phyloP scores from a whole-genome alignment of 2,888 invertebrate genomes.

The Hirudinaria manillensis region DNA sequence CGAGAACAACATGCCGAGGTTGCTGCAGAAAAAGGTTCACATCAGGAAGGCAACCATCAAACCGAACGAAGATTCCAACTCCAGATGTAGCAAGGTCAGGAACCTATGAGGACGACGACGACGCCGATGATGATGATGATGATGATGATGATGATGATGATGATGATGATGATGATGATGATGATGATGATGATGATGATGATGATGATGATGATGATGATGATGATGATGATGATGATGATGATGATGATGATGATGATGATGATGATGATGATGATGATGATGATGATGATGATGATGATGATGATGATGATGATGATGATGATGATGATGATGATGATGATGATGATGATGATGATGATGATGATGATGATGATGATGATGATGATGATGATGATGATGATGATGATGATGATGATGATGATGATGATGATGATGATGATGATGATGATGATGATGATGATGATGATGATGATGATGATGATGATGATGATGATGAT shows the following conservation, averaged over 20 bases:
- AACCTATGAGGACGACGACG: not conserved
- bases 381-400: not conserved
- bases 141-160: conserved; percentile 23
- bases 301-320: not conserved
- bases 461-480: conserved; percentile 28
- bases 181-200: conserved; percentile 26
- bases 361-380: conserved; percentile 4
- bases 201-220: conserved; percentile 31
- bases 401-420: not conserved
- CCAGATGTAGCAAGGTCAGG: conserved; percentile 35
- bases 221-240: conserved; percentile 20
- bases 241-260: conserved; percentile 18
- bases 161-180: conserved; percentile 25
- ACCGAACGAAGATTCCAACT: conserved; percentile 38
- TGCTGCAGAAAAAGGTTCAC: conserved; percentile 38
- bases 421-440: conserved; percentile 23
- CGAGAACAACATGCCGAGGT: conserved; percentile 42
- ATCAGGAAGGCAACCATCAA: conserved; percentile 36
- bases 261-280: conserved; percentile 7
- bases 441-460: conserved; percentile 26
- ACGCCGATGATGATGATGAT: too few species aligned
- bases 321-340: conserved; percentile 7
- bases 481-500: conserved; percentile 30
- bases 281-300: conserved; percentile 11
- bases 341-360: not conserved